These are phyloP conservation scores for Petrolisthes cinctipes DNA, from an alignment of 2,888 invertebrate genomes.

Conservation along the genomic window DNA sequence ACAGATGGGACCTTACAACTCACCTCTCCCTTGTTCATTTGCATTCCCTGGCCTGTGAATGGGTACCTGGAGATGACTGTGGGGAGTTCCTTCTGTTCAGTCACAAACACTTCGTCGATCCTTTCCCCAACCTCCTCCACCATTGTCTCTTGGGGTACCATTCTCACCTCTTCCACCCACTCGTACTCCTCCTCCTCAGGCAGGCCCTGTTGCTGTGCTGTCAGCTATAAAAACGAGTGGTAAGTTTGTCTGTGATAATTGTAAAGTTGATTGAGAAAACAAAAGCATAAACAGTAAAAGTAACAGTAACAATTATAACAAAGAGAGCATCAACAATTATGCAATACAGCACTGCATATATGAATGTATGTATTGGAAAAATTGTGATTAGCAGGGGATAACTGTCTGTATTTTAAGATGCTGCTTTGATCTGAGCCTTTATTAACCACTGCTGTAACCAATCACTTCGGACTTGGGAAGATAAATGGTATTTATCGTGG, in stretches of 20 bases:
- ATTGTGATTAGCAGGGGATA: no score
- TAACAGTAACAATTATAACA: background rate
- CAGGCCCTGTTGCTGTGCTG: slow-evolving; percentile 68
- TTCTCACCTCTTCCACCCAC: slow-evolving; percentile 82
- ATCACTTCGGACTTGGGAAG: no score
- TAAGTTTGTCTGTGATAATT: background rate
- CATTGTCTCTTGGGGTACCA: slow-evolving; percentile 92
- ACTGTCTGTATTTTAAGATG: no score
- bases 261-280: background rate
- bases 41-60: slow-evolving; percentile 92
- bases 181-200: slow-evolving; percentile 75
- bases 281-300: background rate
- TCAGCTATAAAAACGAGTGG: slow-evolving; percentile 8
- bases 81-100: slow-evolving; percentile 87
- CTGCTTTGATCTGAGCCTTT: no score
- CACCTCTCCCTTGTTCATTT: slow-evolving; percentile 89
- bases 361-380: no score
- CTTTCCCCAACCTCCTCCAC: slow-evolving; percentile 91
- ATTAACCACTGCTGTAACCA: no score
- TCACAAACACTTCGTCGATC: slow-evolving; percentile 85
- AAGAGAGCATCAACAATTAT: no score
- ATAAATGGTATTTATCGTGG: no score
- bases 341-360: no score
- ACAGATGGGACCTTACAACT: slow-evolving; percentile 54
- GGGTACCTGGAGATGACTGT: slow-evolving; percentile 86